Base-by-base conservation (phyloP, 2,113 vertebrate species). In the Tympanuchus pallidicinctus region DNA sequence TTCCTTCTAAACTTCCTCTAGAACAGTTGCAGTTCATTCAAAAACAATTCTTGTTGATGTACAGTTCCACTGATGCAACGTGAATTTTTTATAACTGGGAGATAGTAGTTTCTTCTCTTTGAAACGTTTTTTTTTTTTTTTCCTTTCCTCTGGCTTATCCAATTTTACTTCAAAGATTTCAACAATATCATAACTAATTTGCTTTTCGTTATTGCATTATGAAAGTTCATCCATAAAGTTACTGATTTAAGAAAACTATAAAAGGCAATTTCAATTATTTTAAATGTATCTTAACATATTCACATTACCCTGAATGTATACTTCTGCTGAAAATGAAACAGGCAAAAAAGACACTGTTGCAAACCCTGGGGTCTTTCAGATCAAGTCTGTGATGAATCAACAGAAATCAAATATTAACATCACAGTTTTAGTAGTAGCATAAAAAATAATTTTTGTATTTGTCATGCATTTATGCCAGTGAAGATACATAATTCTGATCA, bases 401-500 rank as follows among this genome's bases (percentile, higher is more conserved):
- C 5, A n/a, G 11, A 91, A 77, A 22, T 10, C 13, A 89, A 78
- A 64, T 66, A 75, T 43, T 67, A 28, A 3, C 27, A 90, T 2
- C 4, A 36, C 27, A 45, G 6, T 79, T 88, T 32, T 38, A 34
- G 8, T 11, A 42, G 7, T 36, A 67, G 8, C 52, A 2, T 24
- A 74, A 61, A n/a, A 77, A 84, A 8, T 21, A 74, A 66, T 13
- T 1, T 59, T 42, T 59, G 9, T n/a, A 6, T 4, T 70, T 42
- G 3, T 32, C 19, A 5, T 8, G 47, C 1, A 0, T 32, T 6
- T 38, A 6, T 74, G 4, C 11, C 34, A 25, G 34, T 18, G 60
- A 64, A 64, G 36, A 78, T n/a, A 36, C 64, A 47, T 74, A 70
- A 71, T 28, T 14, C 28, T 70, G 60, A 47, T 66, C 19, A 21